These are phyloP conservation scores for Nansenia antarctica DNA, from an alignment of 2,113 vertebrate species.

Conservation along the genomic window DNA sequence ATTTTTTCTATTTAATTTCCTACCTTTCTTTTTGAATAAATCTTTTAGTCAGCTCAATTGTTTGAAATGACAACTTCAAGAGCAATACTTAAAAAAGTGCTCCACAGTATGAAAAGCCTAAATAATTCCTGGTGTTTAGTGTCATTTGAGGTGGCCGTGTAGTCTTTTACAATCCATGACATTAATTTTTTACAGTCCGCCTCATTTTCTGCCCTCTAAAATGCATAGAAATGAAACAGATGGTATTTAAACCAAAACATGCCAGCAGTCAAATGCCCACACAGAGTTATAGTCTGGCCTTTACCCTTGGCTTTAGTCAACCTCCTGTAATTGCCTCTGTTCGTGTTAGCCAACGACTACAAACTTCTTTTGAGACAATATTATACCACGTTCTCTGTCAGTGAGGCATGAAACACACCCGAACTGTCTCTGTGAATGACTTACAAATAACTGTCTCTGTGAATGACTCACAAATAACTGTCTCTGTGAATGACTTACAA, in stretches of 20 bases:
- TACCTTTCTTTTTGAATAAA: neutral
- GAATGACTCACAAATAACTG: neutral
- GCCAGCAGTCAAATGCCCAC: conserved; percentile 48
- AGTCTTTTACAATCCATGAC: conserved; percentile 56
- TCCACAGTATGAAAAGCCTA: neutral
- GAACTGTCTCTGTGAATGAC: neutral
- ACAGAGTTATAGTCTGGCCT: conserved; percentile 44
- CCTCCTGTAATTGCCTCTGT: conserved; percentile 40
- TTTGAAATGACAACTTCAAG: neutral
- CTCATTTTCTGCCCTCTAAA: conserved; percentile 56
- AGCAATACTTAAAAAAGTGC: neutral
- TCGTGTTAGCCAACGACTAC: conserved; percentile 60
- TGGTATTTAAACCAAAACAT: conserved; percentile 57
- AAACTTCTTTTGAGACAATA: conserved; percentile 39
- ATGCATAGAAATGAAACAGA: conserved; percentile 59
- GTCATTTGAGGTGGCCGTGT: conserved; percentile 27
- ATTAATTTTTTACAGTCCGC: conserved; percentile 53
- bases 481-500: too few relatives aligned
- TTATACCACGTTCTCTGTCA: conserved; percentile 37
- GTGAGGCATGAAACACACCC: conserved; percentile 20
- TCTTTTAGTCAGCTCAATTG: conserved; percentile 4
- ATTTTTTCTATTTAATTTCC: neutral
- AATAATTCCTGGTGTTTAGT: conserved; percentile 29
- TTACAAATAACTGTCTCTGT: neutral
- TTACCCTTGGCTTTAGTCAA: conserved; percentile 35